phyloP scores from a whole-genome alignment of 1,140 invertebrate species.

The Cardiocondyla obscurior region DNA sequence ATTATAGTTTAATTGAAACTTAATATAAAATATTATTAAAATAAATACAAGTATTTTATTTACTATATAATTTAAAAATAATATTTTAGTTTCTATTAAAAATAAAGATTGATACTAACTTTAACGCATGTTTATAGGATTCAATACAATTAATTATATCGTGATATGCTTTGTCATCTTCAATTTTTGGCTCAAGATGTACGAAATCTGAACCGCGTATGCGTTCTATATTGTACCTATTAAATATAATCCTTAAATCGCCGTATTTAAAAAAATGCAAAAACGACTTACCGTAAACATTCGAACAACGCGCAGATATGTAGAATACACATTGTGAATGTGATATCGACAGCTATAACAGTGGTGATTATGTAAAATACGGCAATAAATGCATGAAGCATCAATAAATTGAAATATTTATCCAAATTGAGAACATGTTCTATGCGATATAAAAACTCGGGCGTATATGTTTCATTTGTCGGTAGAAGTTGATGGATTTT shows the following conservation, averaged over 20 bases:
- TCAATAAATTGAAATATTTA: constrained; percentile 15
- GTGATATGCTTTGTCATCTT: background rate
- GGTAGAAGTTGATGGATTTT: background rate
- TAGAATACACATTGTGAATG: constrained; percentile 56
- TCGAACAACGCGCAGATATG: constrained; percentile 62
- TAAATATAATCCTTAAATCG: background rate
- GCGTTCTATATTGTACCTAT: background rate
- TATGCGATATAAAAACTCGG: background rate
- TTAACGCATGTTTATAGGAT: background rate
- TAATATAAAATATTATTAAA: background rate
- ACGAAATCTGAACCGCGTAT: background rate
- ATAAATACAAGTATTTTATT: background rate
- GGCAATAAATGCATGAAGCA: background rate
- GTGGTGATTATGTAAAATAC: background rate
- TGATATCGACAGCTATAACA: constrained; percentile 56
- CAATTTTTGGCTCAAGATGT: background rate
- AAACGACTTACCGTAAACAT: constrained; percentile 53
- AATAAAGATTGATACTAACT: background rate
- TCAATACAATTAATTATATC: constrained; percentile 9
- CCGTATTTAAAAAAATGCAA: background rate
- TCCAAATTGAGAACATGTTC: constrained; percentile 15
- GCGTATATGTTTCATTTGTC: background rate
- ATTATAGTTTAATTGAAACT: background rate
- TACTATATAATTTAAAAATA: background rate
- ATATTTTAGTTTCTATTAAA: background rate